Percentiles rank a stretch among this genome's conserved stretches.
Evolutionary conservation across 1,140 invertebrate species (phyloP).

Genomic region (Odontomachus brunneus): DNA sequence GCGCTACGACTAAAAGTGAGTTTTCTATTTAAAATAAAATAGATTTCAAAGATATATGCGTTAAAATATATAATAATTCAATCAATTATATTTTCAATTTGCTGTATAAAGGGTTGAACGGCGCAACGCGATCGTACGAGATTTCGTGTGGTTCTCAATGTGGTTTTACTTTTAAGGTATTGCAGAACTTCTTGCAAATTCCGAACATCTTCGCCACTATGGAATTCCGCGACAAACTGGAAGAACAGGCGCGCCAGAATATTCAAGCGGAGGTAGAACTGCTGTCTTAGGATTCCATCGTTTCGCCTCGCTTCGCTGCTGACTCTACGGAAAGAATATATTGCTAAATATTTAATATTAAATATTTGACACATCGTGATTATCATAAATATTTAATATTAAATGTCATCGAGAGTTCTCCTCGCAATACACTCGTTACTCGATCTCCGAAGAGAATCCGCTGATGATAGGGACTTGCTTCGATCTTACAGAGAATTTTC

Average conservation of each 20-base stretch:
- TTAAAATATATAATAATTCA: slow-evolving; percentile 29
- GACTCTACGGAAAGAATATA: slow-evolving; percentile 16
- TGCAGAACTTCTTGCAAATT: slow-evolving; percentile 88
- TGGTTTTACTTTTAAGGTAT: slow-evolving; percentile 82
- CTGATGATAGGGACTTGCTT: not conserved
- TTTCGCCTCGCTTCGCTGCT: slow-evolving; percentile 15
- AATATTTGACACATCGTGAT: not conserved
- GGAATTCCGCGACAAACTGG: slow-evolving; percentile 87
- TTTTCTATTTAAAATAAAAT: not conserved
- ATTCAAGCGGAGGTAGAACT: slow-evolving; percentile 87
- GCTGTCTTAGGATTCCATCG: slow-evolving; percentile 76
- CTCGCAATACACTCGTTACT: not conserved
- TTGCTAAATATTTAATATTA: slow-evolving; percentile 14
- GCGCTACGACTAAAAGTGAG: slow-evolving; percentile 87
- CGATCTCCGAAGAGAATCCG: not conserved
- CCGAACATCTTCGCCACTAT: slow-evolving; percentile 89
- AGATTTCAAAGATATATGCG: too few species aligned
- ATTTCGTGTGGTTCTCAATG: slow-evolving; percentile 18
- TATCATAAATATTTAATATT: not conserved
- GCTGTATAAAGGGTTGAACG: not conserved
- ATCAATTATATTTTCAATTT: slow-evolving; percentile 29
- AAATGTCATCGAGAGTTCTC: not conserved
- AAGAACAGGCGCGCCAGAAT: slow-evolving; percentile 87
- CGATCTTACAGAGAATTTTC: not conserved
- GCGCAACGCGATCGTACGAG: too few species aligned